A percentile compares a stretch with the other conserved stretches of the same genome.
Evolutionary conservation across 2,113 vertebrate species (phyloP).

Genomic region (Pseudopodoces humilis): DNA sequence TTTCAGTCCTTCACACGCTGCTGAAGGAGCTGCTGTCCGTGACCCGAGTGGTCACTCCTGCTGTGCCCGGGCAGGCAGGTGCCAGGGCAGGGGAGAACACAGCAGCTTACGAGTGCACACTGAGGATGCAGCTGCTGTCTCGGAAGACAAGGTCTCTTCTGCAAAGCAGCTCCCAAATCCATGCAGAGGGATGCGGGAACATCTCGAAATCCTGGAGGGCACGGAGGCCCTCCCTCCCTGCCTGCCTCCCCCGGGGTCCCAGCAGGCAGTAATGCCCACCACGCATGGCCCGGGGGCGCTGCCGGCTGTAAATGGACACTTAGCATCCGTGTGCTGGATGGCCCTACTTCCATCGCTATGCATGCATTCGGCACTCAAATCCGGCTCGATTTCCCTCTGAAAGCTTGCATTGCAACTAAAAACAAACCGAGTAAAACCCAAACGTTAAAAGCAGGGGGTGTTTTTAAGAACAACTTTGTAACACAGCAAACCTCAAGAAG

Average conservation of each 20-base stretch:
- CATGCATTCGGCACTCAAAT: background rate
- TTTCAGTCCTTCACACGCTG: background rate
- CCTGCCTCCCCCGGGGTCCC: background rate
- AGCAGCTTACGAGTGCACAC: rapidly evolving
- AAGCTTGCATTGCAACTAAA: background rate
- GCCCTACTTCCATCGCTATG: background rate
- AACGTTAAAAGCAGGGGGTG: background rate
- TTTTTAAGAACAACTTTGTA: background rate
- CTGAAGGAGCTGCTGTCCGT: background rate
- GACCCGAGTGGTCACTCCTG: background rate
- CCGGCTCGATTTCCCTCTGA: background rate
- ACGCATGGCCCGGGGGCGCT: background rate
- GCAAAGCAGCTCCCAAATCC: background rate
- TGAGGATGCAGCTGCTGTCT: background rate
- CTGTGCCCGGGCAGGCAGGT: background rate
- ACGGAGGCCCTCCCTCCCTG: too few relatives aligned
- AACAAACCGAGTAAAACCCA: background rate
- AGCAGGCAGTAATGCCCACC: background rate
- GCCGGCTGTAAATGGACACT: conserved; percentile 8
- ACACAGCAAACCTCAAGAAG: background rate
- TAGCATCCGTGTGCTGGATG: conserved; percentile 8
- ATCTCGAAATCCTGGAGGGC: background rate
- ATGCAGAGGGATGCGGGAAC: background rate
- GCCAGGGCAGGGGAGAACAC: background rate
- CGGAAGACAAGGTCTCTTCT: background rate